Evolutionary conservation across 2,888 invertebrate genomes (phyloP), one percentile per base, ranked within the genome.

Genomic region (Pherbina coryleti): DNA sequence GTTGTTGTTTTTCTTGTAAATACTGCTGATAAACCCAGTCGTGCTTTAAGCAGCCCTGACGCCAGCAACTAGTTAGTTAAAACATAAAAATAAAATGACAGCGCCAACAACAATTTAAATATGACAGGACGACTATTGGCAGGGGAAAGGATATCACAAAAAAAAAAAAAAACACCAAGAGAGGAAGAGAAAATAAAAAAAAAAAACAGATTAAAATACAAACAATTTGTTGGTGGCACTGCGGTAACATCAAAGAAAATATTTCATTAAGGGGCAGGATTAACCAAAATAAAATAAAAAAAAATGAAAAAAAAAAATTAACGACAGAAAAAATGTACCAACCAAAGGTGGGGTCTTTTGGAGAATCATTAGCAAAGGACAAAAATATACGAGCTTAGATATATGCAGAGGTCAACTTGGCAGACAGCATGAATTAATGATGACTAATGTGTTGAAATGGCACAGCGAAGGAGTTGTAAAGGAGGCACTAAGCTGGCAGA

Each of bases 401-500:
- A 44, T 44, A 14, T 11, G 44, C 44, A 44, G 11, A 11, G 44
- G 28, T 14, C 60, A 60, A 60, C 9, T 11, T 9, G 60, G 11
- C 28, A 60, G 25, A 60, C 60, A 60, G 60, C 60, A 60, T 60
- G 28, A 60, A 60, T 60, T 60, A 60, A 60, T 25, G 60, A 60
- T 60, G 60, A 60, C 60, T 28, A 60, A 60, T 28, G 60, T 60
- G 25, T 28, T 44, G 14, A 44, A 44, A 44, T 11, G 11, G 14
- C 44, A 44, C 3, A 14, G 14, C 1, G 11, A 44, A 44, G 11
- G 44, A 44, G 44, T 44, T 44, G 11, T 44, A 44, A 11, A 44
- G 11, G 44, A 37, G 37, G 37, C 8, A 37, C 37, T 7, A 8
- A 37, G 9, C 37, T 37, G 37, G 37, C 8, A 8, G 37, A 44